phyloP scores from a whole-genome alignment of 1,140 invertebrate species.

The Penaeus vannamei region DNA sequence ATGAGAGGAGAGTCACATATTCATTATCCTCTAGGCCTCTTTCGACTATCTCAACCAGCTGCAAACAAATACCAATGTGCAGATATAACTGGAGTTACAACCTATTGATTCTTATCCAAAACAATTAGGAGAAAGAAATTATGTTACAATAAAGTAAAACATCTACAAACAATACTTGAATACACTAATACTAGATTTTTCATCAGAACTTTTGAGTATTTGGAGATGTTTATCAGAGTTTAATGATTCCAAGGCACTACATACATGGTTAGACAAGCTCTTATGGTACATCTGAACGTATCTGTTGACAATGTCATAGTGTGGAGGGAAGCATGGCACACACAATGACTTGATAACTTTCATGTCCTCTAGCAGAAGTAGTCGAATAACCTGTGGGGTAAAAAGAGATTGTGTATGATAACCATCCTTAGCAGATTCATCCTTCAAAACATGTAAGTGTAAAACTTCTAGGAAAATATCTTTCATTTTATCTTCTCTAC shows the following conservation, averaged over 20 bases:
- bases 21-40: slow-evolving; percentile 95
- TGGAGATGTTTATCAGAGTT: too few relatives aligned
- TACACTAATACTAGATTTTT: too few relatives aligned
- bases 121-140: too few relatives aligned
- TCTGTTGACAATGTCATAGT: slow-evolving; percentile 91
- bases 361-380: slow-evolving; percentile 92
- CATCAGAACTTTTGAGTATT: too few relatives aligned
- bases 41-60: slow-evolving; percentile 90
- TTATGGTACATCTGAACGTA: slow-evolving; percentile 96
- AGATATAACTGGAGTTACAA: too few relatives aligned
- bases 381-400: slow-evolving; percentile 79
- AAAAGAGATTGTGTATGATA: slow-evolving; percentile 69
- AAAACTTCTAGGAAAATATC: background rate
- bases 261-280: slow-evolving; percentile 87
- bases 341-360: slow-evolving; percentile 93
- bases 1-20: slow-evolving; percentile 93
- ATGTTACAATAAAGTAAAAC: too few relatives aligned
- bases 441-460: too few relatives aligned
- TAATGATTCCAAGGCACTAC: slow-evolving; percentile 63
- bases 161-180: too few relatives aligned
- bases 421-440: background rate
- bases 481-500: background rate
- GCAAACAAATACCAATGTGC: slow-evolving; percentile 19
- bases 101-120: too few relatives aligned
- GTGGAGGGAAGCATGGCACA: slow-evolving; percentile 95